Conservation (phyloP, 2,888 invertebrate genomes). For the Chymomyza procnemis region DNA sequence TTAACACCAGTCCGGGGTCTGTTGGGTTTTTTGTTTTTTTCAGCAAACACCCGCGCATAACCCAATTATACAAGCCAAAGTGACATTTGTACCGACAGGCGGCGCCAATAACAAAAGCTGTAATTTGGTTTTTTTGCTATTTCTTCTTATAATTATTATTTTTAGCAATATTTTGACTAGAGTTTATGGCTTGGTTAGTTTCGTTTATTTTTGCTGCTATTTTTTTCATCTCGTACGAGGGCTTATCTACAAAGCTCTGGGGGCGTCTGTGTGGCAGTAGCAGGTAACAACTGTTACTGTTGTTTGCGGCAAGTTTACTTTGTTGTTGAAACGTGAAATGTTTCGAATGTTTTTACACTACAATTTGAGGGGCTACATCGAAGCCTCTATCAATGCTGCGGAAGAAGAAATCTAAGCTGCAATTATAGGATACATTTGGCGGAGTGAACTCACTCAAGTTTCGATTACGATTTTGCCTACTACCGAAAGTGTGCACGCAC, state of each 20-base stretch:
- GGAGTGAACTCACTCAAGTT: no score
- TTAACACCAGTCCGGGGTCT: not conserved
- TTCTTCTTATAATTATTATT: no score
- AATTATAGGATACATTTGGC: no score
- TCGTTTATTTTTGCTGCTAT: not conserved
- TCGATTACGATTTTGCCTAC: no score
- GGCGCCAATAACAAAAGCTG: slow-evolving; percentile 22
- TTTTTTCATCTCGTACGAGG: not conserved
- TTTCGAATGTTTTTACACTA: no score
- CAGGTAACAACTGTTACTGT: not conserved
- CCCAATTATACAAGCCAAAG: slow-evolving; percentile 62
- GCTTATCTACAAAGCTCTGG: not conserved
- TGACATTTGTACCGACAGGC: slow-evolving; percentile 38
- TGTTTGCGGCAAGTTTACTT: not conserved
- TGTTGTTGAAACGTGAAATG: not conserved
- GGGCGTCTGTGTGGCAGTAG: not conserved
- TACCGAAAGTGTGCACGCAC: no score
- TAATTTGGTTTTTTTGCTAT: not conserved
- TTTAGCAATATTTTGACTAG: slow-evolving; percentile 11
- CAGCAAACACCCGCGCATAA: slow-evolving; percentile 60
- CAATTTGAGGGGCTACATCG: no score
- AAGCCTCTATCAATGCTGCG: no score
- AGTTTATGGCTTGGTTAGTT: no score
- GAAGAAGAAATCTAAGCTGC: no score
- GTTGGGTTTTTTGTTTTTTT: slow-evolving; percentile 40